Percentiles rank a stretch among this genome's conserved stretches.
These are phyloP conservation scores for Cydia amplana DNA, from an alignment of 1,140 invertebrate species.

Conservation along the genomic window DNA sequence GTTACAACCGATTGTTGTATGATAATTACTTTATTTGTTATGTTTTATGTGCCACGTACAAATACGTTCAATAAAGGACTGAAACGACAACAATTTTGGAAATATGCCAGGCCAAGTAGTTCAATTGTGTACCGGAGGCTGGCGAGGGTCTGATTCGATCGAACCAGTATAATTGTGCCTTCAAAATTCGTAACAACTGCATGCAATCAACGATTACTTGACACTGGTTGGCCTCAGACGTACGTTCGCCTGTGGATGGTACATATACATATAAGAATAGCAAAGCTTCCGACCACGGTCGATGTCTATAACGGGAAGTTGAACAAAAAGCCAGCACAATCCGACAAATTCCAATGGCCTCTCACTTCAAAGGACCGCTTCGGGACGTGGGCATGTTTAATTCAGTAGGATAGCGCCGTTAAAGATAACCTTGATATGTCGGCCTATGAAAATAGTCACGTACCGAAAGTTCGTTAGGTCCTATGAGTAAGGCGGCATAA, in stretches of 20 bases:
- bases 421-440: not conserved
- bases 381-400: not conserved
- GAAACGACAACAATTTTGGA: not conserved
- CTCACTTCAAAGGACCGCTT: not conserved
- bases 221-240: not conserved
- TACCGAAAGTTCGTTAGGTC: conserved; percentile 4
- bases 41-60: no score
- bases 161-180: not conserved
- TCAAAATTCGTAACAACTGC: not conserved
- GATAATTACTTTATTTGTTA: no score
- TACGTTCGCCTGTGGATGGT: not conserved
- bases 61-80: no score
- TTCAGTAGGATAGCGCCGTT: conserved; percentile 6
- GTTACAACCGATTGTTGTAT: no score
- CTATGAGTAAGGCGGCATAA: not conserved
- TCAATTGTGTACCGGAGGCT: not conserved
- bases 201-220: not conserved
- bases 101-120: not conserved
- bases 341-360: not conserved
- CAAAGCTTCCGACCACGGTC: not conserved
- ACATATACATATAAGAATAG: not conserved
- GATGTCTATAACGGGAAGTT: conserved; percentile 20
- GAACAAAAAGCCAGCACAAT: not conserved
- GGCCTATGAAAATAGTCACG: conserved; percentile 9
- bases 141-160: not conserved